Base-by-base conservation (phyloP, 2,888 invertebrate genomes). In the Ramazzottius varieornatus region DNA sequence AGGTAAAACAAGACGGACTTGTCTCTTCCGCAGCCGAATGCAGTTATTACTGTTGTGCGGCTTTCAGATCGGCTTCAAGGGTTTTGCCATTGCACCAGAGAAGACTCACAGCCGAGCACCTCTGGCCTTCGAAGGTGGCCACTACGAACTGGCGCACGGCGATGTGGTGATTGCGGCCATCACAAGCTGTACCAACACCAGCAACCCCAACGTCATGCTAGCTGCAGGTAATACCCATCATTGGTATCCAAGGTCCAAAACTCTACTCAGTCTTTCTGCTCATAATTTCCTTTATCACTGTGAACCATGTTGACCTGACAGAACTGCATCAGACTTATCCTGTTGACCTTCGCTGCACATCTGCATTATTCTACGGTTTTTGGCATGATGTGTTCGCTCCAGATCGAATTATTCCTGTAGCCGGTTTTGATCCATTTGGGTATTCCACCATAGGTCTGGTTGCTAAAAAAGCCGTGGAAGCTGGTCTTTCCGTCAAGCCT, bases 131-230 rank as follows among this genome's bases (percentile, higher is more conserved):
- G 86, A 92, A 72, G 86, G 86, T 2, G 80, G 83, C 68, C 83
- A 85, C 68, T 92, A 90, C 76, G 80, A 79, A 46, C 80, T 94
- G 68, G 81, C 78, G 0, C 91, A 94, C 75, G 93, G 94, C 1
- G 88, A 90, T 1, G 92, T 96, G 32, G 86, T 96, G 66, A 93
- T 96, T 69, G 92, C 94, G 0, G 94, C 96, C 65, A 94, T 96
- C 71, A 96, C 96, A 0, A 91, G 90, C 32, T 98, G 96, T 76
- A 96, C 96, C 65, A 98, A 98, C 75, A 96, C 96, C 0, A 89
- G 88, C 71, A 96, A 96, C 76, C 94, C 96, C 0, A 91, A 91
- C 70, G 96, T 96, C 2, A 96, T 96, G 94, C 79, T 96, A 29
- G 94, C 92, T 46, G 94, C 96, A 70, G 91, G 90, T 82, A 74